Conservation (phyloP, 1,140 invertebrate genomes). For the Tyrophagus putrescentiae region DNA sequence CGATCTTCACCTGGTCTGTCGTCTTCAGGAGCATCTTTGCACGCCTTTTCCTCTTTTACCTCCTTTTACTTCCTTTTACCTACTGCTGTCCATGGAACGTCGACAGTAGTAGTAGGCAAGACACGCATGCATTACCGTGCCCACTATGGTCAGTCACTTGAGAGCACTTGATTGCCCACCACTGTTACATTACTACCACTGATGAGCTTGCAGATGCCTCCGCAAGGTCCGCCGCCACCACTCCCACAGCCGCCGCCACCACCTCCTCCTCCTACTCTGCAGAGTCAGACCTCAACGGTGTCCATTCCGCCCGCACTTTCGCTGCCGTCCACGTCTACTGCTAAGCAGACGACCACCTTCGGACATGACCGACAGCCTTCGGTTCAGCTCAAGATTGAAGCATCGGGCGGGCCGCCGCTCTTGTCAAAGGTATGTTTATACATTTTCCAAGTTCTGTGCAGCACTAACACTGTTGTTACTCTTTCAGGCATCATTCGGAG, state of each 20-base stretch:
- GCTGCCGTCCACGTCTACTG: neutral
- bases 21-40: neutral
- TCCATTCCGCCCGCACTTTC: neutral
- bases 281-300: neutral
- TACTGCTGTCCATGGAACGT: neutral
- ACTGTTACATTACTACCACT: neutral
- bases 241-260: too few relatives aligned
- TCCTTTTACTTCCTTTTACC: neutral
- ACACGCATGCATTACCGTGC: neutral
- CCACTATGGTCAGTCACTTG: neutral
- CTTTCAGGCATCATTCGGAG: neutral
- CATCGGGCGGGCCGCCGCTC: constrained; percentile 6
- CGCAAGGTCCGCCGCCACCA: neutral
- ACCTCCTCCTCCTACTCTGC: too few relatives aligned
- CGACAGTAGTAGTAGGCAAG: neutral
- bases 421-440: neutral
- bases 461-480: neutral
- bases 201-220: neutral
- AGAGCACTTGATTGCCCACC: too few relatives aligned
- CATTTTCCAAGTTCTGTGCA: neutral
- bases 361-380: constrained; percentile 17
- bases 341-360: neutral
- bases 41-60: neutral
- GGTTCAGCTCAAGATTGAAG: constrained; percentile 16
- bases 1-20: too few relatives aligned